A percentile compares a stretch with the other conserved stretches of the same genome.
These are phyloP conservation scores for Loriculus beryllinus DNA, from an alignment of 2,797 vertebrate species.

Conservation along the genomic window DNA sequence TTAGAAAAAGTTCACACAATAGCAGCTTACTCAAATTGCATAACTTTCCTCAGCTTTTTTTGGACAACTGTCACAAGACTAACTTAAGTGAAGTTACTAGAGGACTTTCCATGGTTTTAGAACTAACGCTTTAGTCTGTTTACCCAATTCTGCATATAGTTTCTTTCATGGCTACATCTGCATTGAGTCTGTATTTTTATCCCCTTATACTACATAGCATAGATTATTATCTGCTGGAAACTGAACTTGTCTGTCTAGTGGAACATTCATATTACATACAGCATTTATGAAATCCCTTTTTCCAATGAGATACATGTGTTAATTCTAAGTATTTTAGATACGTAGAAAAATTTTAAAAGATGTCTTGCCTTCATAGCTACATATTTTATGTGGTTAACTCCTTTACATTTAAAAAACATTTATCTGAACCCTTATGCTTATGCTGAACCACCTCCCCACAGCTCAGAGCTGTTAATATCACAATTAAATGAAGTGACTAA, in stretches of 20 bases:
- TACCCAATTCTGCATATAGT: neutral
- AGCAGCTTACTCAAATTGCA: neutral
- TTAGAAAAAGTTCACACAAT: neutral
- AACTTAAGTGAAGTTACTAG: neutral
- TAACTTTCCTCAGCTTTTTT: slow-evolving; percentile 9
- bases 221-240: neutral
- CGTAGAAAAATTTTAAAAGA: neutral
- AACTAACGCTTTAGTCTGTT: neutral
- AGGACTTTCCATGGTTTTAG: neutral
- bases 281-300: neutral
- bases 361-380: neutral
- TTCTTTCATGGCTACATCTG: neutral
- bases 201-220: neutral
- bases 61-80: neutral
- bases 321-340: neutral
- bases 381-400: neutral
- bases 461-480: neutral
- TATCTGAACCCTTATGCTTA: neutral
- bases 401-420: neutral
- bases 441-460: neutral
- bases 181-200: neutral
- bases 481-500: neutral
- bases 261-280: neutral
- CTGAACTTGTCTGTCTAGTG: neutral
- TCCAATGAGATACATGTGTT: neutral